phyloP scores from a whole-genome alignment of 2,888 invertebrate species.

The Scrobipalpa atriplicella region DNA sequence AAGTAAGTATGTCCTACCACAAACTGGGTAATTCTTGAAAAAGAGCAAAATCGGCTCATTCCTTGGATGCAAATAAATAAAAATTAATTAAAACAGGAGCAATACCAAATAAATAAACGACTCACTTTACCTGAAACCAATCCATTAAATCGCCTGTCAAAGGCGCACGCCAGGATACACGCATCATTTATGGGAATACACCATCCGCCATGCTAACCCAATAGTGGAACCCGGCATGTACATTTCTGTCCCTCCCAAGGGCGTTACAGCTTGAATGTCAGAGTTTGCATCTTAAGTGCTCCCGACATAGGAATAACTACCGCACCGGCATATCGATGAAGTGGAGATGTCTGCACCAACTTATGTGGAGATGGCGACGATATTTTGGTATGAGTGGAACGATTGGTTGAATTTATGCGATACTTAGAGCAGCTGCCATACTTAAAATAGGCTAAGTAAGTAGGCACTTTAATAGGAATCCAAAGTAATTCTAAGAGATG shows the following conservation, averaged over 20 bases:
- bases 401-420: too few species aligned
- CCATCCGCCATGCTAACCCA: conserved; percentile 50
- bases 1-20: too few species aligned
- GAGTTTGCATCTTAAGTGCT: conserved; percentile 74
- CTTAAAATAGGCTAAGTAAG: too few species aligned
- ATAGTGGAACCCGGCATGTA: conserved; percentile 54
- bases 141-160: conserved; percentile 42
- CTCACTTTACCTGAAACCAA: not conserved
- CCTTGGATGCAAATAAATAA: too few species aligned
- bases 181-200: conserved; percentile 49
- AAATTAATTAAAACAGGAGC: too few species aligned
- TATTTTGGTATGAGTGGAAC: not conserved
- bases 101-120: too few species aligned
- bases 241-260: conserved; percentile 51
- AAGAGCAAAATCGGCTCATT: too few species aligned
- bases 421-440: too few species aligned
- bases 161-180: conserved; percentile 39
- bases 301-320: conserved; percentile 42
- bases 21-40: too few species aligned
- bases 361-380: not conserved
- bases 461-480: too few species aligned
- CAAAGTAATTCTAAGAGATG: too few species aligned
- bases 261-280: conserved; percentile 59
- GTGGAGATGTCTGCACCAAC: not conserved
- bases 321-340: conserved; percentile 23